phyloP scores from a whole-genome alignment of 2,888 invertebrate genomes.

The Eupithecia insigniata region DNA sequence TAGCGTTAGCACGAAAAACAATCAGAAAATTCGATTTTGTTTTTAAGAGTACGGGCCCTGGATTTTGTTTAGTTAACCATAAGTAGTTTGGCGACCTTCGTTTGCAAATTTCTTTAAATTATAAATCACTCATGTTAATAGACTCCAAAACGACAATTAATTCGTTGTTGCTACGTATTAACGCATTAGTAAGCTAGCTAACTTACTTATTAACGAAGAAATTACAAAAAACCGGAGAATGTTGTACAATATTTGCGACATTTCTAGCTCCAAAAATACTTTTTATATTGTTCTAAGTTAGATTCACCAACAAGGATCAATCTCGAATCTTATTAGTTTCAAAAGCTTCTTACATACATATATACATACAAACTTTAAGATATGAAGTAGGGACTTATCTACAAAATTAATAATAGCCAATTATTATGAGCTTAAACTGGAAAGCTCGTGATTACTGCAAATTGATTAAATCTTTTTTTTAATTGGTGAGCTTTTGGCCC shows the following conservation, averaged over 20 bases:
- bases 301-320: background rate
- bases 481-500: no score
- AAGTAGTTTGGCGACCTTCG: background rate
- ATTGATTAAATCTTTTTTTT: background rate
- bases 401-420: background rate
- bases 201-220: background rate
- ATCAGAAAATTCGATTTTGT: no score
- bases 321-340: background rate
- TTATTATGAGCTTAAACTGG: background rate
- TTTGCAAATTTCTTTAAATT: no score
- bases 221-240: background rate
- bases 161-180: no score
- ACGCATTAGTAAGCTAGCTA: no score
- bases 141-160: no score
- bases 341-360: background rate
- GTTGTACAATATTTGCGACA: background rate
- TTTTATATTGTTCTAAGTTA: background rate
- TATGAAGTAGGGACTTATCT: background rate
- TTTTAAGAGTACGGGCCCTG: no score
- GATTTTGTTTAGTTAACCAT: background rate
- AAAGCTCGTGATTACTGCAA: background rate
- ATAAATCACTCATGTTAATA: no score
- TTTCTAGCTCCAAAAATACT: background rate
- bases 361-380: background rate
- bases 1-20: no score